phyloP scores from a whole-genome alignment of 1,140 invertebrate species.

The Anthonomus grandis region DNA sequence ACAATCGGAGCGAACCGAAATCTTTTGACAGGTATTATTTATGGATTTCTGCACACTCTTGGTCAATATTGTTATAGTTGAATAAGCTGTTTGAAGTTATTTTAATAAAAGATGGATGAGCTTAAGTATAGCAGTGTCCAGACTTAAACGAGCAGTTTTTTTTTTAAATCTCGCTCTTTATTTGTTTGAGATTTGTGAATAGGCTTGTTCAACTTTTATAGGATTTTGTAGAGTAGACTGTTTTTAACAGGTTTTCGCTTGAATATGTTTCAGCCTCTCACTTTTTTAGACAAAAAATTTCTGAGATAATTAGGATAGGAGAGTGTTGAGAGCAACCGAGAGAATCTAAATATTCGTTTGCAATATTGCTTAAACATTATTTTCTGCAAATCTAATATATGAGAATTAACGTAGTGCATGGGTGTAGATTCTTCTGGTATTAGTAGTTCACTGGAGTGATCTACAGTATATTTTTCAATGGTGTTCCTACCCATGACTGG shows the following conservation, averaged over 20 bases:
- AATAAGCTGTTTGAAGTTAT: constrained; percentile 23
- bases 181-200: background rate
- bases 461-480: too few relatives aligned
- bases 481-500: too few relatives aligned
- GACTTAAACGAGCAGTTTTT: background rate
- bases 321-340: too few relatives aligned
- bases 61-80: constrained; percentile 14
- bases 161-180: background rate
- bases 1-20: background rate
- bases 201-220: background rate
- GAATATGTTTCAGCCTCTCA: too few relatives aligned
- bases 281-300: too few relatives aligned
- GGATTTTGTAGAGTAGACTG: background rate
- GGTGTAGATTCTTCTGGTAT: too few relatives aligned
- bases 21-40: constrained; percentile 20
- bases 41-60: constrained; percentile 9
- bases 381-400: too few relatives aligned
- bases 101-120: background rate
- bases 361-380: too few relatives aligned
- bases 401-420: too few relatives aligned
- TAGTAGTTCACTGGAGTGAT: too few relatives aligned
- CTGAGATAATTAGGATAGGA: too few relatives aligned
- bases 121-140: background rate
- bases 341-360: too few relatives aligned
- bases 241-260: background rate